Percentiles rank a stretch among this genome's conserved stretches.
phyloP scores from a whole-genome alignment of 1,140 invertebrate species.

The Leptinotarsa defecta region DNA sequence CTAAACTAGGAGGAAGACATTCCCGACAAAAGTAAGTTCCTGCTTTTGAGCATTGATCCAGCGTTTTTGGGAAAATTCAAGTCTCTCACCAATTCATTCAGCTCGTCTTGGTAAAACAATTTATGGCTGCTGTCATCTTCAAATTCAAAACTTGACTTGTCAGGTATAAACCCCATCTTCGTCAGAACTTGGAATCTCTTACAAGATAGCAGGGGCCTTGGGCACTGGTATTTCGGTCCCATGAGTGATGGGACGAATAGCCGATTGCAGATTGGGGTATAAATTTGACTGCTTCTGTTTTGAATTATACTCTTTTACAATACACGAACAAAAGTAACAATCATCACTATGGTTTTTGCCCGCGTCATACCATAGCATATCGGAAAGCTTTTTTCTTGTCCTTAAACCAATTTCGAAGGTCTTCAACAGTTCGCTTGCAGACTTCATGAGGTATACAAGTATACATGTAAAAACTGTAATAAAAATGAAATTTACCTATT shows the following conservation, averaged over 20 bases:
- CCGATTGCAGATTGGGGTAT: slow-evolving; percentile 4
- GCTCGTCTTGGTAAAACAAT: too few relatives aligned
- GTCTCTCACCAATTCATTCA: neutral
- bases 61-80: neutral
- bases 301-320: neutral
- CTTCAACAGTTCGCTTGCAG: too few relatives aligned
- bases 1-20: too few relatives aligned
- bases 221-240: slow-evolving; percentile 27
- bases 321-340: neutral
- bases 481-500: too few relatives aligned
- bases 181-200: slow-evolving; percentile 27
- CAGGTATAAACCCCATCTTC: slow-evolving; percentile 17
- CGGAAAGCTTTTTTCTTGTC: too few relatives aligned
- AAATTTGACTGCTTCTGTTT: neutral
- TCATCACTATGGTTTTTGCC: too few relatives aligned
- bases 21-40: slow-evolving; percentile 2
- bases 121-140: too few relatives aligned
- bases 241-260: slow-evolving; percentile 21
- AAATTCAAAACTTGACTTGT: slow-evolving; percentile 16
- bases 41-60: neutral
- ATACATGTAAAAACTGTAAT: too few relatives aligned
- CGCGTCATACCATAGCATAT: too few relatives aligned
- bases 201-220: slow-evolving; percentile 25
- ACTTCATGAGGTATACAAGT: too few relatives aligned
- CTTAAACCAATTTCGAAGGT: too few relatives aligned